Base-by-base conservation (phyloP, 2,888 invertebrate genomes). In the Argyresthia albistria region DNA sequence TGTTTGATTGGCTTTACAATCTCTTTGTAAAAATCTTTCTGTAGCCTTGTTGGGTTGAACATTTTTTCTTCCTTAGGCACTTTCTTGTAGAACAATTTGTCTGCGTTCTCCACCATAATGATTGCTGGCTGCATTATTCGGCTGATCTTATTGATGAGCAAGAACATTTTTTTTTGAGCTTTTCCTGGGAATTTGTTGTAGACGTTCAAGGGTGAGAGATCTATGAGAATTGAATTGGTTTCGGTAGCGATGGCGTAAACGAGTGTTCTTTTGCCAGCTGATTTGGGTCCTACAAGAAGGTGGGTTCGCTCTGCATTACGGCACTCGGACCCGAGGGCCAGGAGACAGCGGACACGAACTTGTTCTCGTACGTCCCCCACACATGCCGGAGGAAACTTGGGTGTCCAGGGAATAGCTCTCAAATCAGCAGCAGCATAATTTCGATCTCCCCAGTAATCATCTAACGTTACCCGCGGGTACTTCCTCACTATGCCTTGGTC, bases 201-300 rank as follows among this genome's bases (percentile, higher is more conserved):
- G 7, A 94, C 80, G 59, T 91, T 91, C 46, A 89, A 76, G 0
- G 95, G 92, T 0, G 93, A 92, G 11, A 96, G 75, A 64, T 96
- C 95, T 67, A 96, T 92, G 11, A 95, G 72, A 45, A 93, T 91
- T 4, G 95, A 91, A 50, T 92, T 91, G 0, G 93, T 90, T 76
- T 94, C 94, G 1, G 91, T 91, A 58, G 94, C 95, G 35, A 96
- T 86, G 0, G 93, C 93, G 61, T 94, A 89, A 0, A 91, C 90
- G 52, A 96, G 73, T 56, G 92, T 88, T 63, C 89, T 90, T 73
- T 95, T 95, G 0, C 95, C 95, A 39, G 89, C 86, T 35, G 90
- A 89, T 50, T 89, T 82, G 0, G 94, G 91, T 0, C 95, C 95
- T 35, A 90, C 91, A 16, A 96, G 80, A 51, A 94, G 71, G 16